Base-by-base conservation (phyloP, 2,113 vertebrate genomes). In the Malaclemys terrapin region DNA sequence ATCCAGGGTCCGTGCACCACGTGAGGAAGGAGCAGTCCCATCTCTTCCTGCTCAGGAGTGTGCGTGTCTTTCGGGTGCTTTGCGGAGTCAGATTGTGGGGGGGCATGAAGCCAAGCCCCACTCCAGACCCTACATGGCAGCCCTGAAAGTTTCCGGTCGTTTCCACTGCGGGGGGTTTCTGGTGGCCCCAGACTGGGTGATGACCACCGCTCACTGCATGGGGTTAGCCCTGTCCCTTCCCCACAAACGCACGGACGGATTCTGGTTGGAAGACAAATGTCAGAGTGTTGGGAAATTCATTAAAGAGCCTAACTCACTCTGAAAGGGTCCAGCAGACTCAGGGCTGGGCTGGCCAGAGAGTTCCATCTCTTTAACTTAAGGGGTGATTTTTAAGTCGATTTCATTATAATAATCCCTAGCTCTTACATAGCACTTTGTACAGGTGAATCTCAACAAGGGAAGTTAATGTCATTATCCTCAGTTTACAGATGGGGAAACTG, bases 181-280 rank as follows among this genome's bases (percentile, higher is more conserved):
- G 6, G 90, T 94, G 52, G 59, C 83, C 9, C 86, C 83, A 3
- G 53, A 86, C 27, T 94, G 91, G 91, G 86, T 94, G 2, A 56
- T 93, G 82, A 80, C 91, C 1, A 89, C 93, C 5, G 95, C 89
- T 3, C 91, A 94, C n/a, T 96, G 95, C 65, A 24, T 80, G 82
- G 31, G 52, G 95, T 98, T 93, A 87, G 90, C 20, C 72, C 38
- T 14, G 93, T 27, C 24, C 7, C 82, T 56, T 59, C 47, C 25
- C n/a, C 38, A 56, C 72, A 76, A 24, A 42, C 1, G 35, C 31
- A 17, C 5, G 65, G 16, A 19, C 17, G 6, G 38, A 9, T 42
- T 76, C 72, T 38, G 22, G 20, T 25, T 75, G 72, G 72, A 24
- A 75, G 20, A n/a, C 20, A 10, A 45, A 42, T 38, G 22, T 24